Percentiles rank a stretch among this genome's conserved stretches.
Evolutionary conservation across 2,888 invertebrate species (phyloP).

Genomic region (Phengaris arion): DNA sequence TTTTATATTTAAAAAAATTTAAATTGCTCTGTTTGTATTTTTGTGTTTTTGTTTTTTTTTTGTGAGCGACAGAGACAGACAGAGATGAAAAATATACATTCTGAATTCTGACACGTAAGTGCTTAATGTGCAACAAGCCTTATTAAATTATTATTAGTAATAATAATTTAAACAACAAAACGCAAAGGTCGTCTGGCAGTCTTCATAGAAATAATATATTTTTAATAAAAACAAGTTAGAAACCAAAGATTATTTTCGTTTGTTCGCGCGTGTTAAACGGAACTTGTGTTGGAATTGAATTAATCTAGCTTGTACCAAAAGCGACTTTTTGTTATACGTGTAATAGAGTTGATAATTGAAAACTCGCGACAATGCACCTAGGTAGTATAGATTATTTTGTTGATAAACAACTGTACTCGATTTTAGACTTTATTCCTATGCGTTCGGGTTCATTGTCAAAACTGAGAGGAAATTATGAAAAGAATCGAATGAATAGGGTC

Average conservation of each 20-base stretch:
- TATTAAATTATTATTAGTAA: neutral
- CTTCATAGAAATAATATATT: neutral
- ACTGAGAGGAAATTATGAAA: neutral
- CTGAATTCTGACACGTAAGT: no score
- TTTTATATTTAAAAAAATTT: no score
- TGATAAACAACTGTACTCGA: slow-evolving; percentile 16
- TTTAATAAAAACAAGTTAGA: slow-evolving; percentile 3
- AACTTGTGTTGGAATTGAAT: slow-evolving; percentile 8
- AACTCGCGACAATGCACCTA: neutral
- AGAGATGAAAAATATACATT: no score
- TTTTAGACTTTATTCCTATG: neutral
- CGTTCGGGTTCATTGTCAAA: neutral
- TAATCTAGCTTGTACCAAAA: neutral
- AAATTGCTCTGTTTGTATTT: no score
- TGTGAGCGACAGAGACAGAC: no score
- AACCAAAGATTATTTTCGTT: neutral
- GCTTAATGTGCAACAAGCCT: no score
- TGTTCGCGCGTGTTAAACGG: slow-evolving; percentile 4
- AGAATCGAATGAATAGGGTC: slow-evolving; percentile 6
- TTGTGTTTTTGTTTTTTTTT: no score
- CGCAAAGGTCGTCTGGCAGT: neutral
- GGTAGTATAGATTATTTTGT: slow-evolving; percentile 1
- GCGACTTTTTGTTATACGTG: neutral
- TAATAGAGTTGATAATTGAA: neutral
- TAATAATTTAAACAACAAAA: neutral